Base-by-base conservation (phyloP, 2,888 invertebrate genomes). In the Zhuqinia jingwanae region DNA sequence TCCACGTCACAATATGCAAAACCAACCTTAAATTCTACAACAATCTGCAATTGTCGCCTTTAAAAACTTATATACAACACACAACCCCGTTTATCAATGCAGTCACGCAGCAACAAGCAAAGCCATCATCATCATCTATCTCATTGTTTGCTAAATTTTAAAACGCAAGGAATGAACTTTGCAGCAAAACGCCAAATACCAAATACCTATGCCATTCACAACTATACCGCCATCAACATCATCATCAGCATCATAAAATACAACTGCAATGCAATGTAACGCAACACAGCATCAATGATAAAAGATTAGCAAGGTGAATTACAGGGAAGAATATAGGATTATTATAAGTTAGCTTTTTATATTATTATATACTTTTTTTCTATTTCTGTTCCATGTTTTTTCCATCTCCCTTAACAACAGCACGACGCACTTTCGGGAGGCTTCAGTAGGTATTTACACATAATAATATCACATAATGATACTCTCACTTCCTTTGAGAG, bases 301-400 rank as follows among this genome's bases (percentile, higher is more conserved):
- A 83, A 83, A 76, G 53, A 50, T 65, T 63, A 42, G 65, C 60
- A 83, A 83, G 83, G 83, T 76, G 76, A 83, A 65, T 76, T 83
- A 83, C 36, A 83, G 25, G 76, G 36, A 53, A 76, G 65, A 75
- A 83, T 65, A 82, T 82, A 76, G 60, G 82, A 82, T 82, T 82
- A 47, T 10, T 47, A n/a, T 47, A 75, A 47, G 50, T 60, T 45
- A 60, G 76, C 63, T 65, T 76, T 36, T 36, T 36, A 6, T 36
- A 27, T 17, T 53, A 53, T 17, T 20, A 36, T 80, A 36, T 42
- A 36, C 70, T 2, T 15, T 56, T 17, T 36, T 30, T n/a, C 45
- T 36, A 22, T 6, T 47, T 11, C 22, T 70, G 45, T 25, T 47
- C 45, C 17, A 30, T 42, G 22, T 30, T 42, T 11, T 20, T 30